Evolutionary conservation across 2,113 vertebrate species (phyloP).

Genomic region (Grammomys surdaster): DNA sequence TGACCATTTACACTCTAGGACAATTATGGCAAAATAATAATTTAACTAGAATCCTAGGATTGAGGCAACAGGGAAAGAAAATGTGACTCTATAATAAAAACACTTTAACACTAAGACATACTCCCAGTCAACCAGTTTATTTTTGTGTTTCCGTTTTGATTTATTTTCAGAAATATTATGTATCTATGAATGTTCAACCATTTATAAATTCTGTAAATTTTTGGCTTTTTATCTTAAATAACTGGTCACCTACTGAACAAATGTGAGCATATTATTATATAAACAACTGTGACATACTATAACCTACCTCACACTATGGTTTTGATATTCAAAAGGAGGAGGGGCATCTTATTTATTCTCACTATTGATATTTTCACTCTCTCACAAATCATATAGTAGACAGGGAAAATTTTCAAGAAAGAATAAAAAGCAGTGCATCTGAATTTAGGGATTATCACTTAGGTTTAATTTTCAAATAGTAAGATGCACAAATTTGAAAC

Average conservation of each 20-base stretch:
- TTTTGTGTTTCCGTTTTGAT: background rate
- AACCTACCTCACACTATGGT: background rate
- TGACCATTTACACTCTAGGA: too few species aligned
- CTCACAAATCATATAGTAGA: background rate
- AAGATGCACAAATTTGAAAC: background rate
- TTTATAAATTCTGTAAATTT: background rate
- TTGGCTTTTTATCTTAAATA: slow-evolving; percentile 18
- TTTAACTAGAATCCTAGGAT: too few species aligned
- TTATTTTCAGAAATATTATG: background rate
- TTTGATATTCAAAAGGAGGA: background rate
- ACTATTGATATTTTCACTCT: background rate
- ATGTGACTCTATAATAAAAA: too few species aligned
- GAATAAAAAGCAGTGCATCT: background rate
- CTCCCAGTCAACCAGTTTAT: background rate
- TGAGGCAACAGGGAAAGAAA: too few species aligned
- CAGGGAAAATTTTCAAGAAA: background rate
- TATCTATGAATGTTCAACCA: background rate
- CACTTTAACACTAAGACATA: background rate
- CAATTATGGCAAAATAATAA: too few species aligned
- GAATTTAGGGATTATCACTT: background rate
- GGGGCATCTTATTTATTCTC: background rate
- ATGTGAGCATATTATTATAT: background rate
- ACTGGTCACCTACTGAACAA: background rate
- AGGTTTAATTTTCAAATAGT: background rate
- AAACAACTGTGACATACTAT: background rate